A percentile compares a stretch with the other conserved stretches of the same genome.
Conservation (phyloP, 2,113 vertebrate species). For the Salvator merianae region DNA sequence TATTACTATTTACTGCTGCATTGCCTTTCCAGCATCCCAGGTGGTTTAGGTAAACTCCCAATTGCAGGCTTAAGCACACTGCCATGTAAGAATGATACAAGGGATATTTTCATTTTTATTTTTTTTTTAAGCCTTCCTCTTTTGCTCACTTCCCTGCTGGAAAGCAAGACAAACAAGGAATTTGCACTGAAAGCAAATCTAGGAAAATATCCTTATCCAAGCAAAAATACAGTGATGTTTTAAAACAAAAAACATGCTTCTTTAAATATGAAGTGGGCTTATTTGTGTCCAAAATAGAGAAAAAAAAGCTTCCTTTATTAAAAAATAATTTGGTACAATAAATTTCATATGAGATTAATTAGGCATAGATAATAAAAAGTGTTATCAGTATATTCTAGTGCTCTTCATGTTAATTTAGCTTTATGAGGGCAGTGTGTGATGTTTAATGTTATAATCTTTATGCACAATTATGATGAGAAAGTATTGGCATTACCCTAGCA, state of each 20-base stretch:
- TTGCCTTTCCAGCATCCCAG: not conserved
- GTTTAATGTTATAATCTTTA: not conserved
- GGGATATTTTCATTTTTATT: not conserved
- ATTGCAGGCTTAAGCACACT: not conserved
- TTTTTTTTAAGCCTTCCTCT: not conserved
- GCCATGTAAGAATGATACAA: not conserved
- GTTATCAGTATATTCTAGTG: not conserved
- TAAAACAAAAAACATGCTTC: not conserved
- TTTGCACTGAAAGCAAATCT: not conserved
- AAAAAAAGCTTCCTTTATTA: not conserved
- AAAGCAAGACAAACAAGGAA: too few species aligned
- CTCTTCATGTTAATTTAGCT: not conserved
- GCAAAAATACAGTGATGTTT: not conserved
- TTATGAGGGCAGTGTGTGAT: not conserved
- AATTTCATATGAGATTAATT: not conserved
- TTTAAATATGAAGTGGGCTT: not conserved
- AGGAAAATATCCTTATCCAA: not conserved
- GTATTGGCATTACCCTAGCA: not conserved
- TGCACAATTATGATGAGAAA: constrained; percentile 2
- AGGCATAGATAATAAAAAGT: not conserved
- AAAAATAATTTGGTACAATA: not conserved
- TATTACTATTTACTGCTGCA: not conserved
- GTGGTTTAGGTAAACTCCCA: not conserved
- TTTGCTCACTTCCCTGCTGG: too few species aligned
- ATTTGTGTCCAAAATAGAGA: not conserved